These are phyloP conservation scores for Philonicus albiceps DNA, from an alignment of 2,888 invertebrate species.

Conservation along the genomic window DNA sequence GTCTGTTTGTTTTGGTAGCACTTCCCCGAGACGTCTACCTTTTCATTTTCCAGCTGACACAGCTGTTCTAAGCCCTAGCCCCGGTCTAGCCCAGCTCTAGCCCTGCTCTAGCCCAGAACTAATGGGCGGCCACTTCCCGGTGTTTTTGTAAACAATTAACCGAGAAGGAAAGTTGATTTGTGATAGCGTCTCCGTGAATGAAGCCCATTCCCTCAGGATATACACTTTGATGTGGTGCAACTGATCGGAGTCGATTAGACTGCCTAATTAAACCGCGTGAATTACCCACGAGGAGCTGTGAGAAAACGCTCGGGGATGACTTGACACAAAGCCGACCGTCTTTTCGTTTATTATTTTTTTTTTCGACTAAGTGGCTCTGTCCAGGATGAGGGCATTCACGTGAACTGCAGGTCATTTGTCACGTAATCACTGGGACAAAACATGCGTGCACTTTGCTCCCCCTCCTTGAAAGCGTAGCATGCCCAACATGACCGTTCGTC, in stretches of 20 bases:
- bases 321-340: no score
- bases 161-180: not conserved
- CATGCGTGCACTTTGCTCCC: conserved; percentile 24
- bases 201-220: not conserved
- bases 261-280: conserved; percentile 30
- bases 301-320: not conserved
- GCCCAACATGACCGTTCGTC: not conserved
- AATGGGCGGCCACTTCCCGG: not conserved
- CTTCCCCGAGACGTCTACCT: not conserved
- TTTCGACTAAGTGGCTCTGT: conserved; percentile 1
- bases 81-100: not conserved
- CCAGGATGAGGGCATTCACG: not conserved
- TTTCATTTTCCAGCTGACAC: conserved; percentile 1
- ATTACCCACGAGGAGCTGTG: not conserved
- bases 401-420: conserved; percentile 25
- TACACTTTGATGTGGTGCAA: conserved; percentile 26
- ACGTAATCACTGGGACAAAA: conserved; percentile 13
- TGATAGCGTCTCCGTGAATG: not conserved
- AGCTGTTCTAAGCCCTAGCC: not conserved
- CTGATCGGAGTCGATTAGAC: conserved; percentile 28
- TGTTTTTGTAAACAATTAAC: conserved; percentile 27
- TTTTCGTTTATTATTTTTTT: not conserved
- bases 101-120: not conserved
- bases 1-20: conserved; percentile 39
- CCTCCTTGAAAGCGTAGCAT: not conserved